Conservation (phyloP, 2,113 vertebrate genomes). For the Barbus barbus region DNA sequence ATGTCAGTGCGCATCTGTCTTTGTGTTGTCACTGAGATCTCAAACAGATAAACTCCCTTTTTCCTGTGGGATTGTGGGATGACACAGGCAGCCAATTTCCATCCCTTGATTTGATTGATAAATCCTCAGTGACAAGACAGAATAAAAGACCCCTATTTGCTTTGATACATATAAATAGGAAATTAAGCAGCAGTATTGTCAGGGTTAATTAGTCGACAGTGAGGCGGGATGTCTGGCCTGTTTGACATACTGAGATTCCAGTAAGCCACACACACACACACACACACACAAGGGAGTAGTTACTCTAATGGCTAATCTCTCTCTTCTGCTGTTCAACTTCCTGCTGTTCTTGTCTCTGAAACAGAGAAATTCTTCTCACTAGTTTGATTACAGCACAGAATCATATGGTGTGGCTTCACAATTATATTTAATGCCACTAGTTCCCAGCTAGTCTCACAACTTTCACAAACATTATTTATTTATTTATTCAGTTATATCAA, state of each 20-base stretch:
- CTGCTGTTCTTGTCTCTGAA: neutral
- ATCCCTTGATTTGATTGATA: slow-evolving; percentile 88
- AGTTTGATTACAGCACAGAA: neutral
- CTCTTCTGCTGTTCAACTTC: neutral
- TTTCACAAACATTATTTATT: no score
- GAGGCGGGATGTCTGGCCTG: slow-evolving; percentile 79
- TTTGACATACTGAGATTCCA: slow-evolving; percentile 86
- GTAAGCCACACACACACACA: slow-evolving; percentile 72
- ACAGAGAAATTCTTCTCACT: neutral
- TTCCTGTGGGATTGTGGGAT: slow-evolving; percentile 74
- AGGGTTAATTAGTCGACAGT: slow-evolving; percentile 88
- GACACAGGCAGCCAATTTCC: slow-evolving; percentile 83
- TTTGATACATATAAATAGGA: slow-evolving; percentile 89
- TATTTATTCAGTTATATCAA: no score
- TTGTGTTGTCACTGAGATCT: slow-evolving; percentile 78
- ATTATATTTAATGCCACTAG: no score
- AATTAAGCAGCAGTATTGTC: slow-evolving; percentile 93
- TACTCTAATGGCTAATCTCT: neutral
- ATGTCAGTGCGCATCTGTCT: slow-evolving; percentile 76
- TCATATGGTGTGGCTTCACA: neutral
- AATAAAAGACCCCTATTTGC: slow-evolving; percentile 80
- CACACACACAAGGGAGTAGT: slow-evolving; percentile 46
- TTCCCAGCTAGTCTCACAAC: no score
- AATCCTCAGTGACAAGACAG: slow-evolving; percentile 86
- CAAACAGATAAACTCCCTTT: slow-evolving; percentile 80